phyloP scores from a whole-genome alignment of 2,113 vertebrate species.

The Otocyon megalotis region DNA sequence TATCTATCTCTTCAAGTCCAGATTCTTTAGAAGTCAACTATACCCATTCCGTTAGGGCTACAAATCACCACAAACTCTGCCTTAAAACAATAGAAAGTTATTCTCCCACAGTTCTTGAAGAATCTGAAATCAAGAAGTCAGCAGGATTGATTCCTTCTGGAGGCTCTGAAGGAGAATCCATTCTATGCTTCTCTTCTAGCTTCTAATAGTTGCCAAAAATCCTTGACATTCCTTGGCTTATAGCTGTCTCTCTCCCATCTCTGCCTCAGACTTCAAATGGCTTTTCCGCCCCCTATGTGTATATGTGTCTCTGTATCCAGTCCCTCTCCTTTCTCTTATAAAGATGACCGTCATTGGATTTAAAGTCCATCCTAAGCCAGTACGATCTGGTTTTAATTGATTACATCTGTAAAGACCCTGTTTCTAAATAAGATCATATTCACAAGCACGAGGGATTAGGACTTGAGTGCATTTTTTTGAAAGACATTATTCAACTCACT shows the following conservation, averaged over 20 bases:
- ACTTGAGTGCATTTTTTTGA: background rate
- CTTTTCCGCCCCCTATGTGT: background rate
- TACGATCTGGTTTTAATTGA: background rate
- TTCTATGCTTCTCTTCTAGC: background rate
- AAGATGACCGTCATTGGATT: background rate
- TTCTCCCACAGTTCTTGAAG: background rate
- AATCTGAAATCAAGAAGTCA: background rate
- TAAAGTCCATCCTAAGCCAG: background rate
- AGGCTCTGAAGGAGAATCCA: background rate
- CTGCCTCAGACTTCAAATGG: background rate
- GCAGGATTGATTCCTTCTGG: background rate
- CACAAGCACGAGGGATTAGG: background rate
- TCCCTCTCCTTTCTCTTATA: background rate
- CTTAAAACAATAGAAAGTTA: background rate
- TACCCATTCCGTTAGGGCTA: background rate
- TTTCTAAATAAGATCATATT: slow-evolving; percentile 18
- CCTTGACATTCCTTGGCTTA: background rate
- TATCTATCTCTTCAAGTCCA: background rate
- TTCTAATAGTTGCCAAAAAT: background rate
- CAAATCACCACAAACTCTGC: background rate
- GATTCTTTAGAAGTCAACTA: background rate
- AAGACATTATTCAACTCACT: background rate
- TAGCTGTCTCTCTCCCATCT: background rate
- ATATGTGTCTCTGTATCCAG: background rate
- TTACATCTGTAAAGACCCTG: background rate